A percentile compares a stretch with the other conserved stretches of the same genome.
Evolutionary conservation across 2,113 vertebrate genomes (phyloP).

Genomic region (Bos javanicus): DNA sequence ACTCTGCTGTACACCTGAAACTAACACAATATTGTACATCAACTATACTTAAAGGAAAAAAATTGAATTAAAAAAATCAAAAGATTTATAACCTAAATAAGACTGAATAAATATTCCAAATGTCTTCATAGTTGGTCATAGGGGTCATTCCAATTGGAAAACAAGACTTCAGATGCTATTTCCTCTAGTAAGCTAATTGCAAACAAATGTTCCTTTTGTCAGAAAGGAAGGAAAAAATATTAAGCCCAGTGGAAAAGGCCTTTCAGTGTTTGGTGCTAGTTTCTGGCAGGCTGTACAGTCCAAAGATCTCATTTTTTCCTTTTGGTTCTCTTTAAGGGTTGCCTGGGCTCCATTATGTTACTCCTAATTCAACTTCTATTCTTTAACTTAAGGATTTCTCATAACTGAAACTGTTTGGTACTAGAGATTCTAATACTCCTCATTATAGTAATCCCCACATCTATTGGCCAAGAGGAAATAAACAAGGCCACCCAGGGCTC

Average conservation of each 20-base stretch:
- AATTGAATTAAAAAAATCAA: too few relatives aligned
- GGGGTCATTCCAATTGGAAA: constrained; percentile 75
- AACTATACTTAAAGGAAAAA: too few relatives aligned
- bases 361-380: constrained; percentile 17
- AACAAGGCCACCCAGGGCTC: not conserved
- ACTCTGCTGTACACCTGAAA: too few relatives aligned
- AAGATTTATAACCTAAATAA: not conserved
- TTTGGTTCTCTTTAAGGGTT: not conserved
- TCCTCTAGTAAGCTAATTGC: constrained; percentile 73
- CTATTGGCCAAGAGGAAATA: not conserved
- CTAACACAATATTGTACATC: too few relatives aligned
- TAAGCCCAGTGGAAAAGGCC: constrained; percentile 43
- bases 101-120: constrained; percentile 58
- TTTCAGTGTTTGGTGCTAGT: constrained; percentile 57
- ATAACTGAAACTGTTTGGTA: constrained; percentile 38
- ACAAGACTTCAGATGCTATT: constrained; percentile 76
- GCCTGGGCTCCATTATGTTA: constrained; percentile 63
- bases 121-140: constrained; percentile 62
- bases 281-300: not conserved
- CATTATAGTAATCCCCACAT: constrained; percentile 14
- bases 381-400: constrained; percentile 37
- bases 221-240: constrained; percentile 45
- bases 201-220: constrained; percentile 73
- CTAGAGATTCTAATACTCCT: not conserved
- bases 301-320: not conserved